phyloP scores from a whole-genome alignment of 2,797 vertebrate species.

The Gobionotothen gibberifrons region DNA sequence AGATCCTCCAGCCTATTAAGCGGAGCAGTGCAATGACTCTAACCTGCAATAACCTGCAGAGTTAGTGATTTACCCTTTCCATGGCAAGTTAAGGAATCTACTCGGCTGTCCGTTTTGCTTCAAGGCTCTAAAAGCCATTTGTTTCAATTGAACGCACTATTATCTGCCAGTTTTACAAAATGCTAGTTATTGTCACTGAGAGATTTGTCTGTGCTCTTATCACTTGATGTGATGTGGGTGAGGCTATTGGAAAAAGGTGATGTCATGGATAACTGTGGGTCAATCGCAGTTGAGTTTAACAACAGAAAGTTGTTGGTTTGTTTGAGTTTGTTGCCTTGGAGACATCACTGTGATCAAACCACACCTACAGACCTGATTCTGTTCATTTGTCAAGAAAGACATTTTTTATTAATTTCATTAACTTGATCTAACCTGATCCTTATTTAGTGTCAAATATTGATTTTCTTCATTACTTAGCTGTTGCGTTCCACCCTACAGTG shows the following conservation, averaged over 20 bases:
- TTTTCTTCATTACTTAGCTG: background rate
- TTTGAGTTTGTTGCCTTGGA: constrained; percentile 35
- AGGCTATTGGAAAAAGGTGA: constrained; percentile 10
- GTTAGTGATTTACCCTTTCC: constrained; percentile 34
- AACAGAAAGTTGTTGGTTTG: constrained; percentile 10
- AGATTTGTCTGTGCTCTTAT: constrained; percentile 1
- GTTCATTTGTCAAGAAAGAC: background rate
- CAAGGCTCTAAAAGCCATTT: constrained; percentile 20
- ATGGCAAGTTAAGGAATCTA: constrained; percentile 16
- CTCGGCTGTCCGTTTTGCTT: constrained; percentile 12
- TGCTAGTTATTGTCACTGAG: constrained; percentile 5
- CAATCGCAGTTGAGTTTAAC: background rate
- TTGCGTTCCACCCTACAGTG: constrained; percentile 23
- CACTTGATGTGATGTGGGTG: background rate
- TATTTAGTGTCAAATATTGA: background rate
- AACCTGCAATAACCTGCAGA: constrained; percentile 40
- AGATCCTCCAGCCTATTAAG: constrained; percentile 31
- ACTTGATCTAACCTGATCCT: background rate
- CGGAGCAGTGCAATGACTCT: constrained; percentile 24
- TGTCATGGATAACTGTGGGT: constrained; percentile 23
- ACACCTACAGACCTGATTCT: constrained; percentile 2
- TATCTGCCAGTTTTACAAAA: background rate
- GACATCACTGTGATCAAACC: background rate
- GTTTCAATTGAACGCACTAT: background rate
- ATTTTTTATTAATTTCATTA: background rate